Percentiles rank a stretch among this genome's conserved stretches.
These are phyloP conservation scores for Condylura cristata DNA, from an alignment of 2,113 vertebrate genomes.

Conservation along the genomic window DNA sequence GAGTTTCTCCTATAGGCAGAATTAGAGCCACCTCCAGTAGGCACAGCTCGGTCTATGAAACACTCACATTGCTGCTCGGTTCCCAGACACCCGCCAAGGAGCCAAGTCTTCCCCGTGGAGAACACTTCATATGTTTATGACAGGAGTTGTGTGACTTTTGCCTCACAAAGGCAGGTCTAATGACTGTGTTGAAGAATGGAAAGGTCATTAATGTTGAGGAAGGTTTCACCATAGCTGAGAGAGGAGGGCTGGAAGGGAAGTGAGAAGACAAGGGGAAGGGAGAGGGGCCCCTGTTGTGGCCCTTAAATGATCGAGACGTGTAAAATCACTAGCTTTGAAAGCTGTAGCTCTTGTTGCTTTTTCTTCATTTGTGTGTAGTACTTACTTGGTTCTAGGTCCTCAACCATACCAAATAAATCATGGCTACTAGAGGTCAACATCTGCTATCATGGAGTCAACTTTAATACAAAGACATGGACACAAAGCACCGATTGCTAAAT, in stretches of 20 bases:
- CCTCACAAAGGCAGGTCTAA: neutral
- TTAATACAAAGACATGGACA: neutral
- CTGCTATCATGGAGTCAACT: neutral
- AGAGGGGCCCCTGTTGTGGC: neutral
- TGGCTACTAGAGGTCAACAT: neutral
- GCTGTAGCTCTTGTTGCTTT: neutral
- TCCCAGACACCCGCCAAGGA: neutral
- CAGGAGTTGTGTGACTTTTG: neutral
- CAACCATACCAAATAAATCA: neutral
- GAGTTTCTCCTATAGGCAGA: neutral
- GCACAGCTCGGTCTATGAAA: neutral
- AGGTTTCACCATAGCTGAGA: neutral
- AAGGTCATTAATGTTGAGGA: neutral
- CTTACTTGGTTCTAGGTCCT: neutral
- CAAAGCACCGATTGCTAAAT: neutral
- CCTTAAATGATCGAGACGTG: neutral
- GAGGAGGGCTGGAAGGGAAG: neutral
- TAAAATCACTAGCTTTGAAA: neutral
- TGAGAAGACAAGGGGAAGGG: neutral
- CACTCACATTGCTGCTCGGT: neutral
- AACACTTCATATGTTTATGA: neutral
- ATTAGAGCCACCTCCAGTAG: neutral
- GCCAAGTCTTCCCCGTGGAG: neutral
- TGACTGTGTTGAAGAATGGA: neutral
- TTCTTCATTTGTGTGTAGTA: conserved; percentile 1